Evolutionary conservation across 2,888 invertebrate genomes (phyloP), one percentile per base, ranked within the genome.

Genomic region (Drosophila seclusa): DNA sequence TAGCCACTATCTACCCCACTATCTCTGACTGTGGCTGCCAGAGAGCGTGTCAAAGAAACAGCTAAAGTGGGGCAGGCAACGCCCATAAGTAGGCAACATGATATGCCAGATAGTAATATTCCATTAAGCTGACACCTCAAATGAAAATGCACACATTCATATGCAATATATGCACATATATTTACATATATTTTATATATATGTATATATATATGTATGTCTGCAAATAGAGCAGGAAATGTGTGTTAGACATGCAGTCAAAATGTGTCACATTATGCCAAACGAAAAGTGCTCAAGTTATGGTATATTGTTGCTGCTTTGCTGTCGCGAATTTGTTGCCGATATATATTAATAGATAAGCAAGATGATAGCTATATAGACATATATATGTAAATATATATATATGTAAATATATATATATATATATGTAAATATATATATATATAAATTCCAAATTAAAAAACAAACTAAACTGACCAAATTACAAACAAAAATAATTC

Each of bases 61-160:
- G 60, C 32, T 7, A 10, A 42, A 38, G 45, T 18, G 6, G 36
- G 32, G 24, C 40, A 64, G 61, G 50, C 66, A 53, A 68, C 68
- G 77, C 76, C 62, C 68, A 70, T 59, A 81, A 86, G 82, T 78
- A 78, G 71, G 72, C 89, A 64, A 87, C 71, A 60, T 31, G 49
- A 68, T 32, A 38, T 53, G 6, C 36, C 2, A 45, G 16, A 48
- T 45, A 53, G 16, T 11, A 27, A 36, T 18, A 38, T 68, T 49
- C 58, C 69, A 68, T 68, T 68, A 58, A 27, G 27, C n/a, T 24
- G 45, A 48, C 52, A 32, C 49, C 52, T 58, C 38, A 34, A 50
- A 65, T 54, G 49, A 49, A 31, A 27, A 45, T 45, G 16, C 21
- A 45, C 45, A 45, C 21, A 45, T 45, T 4, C 6, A 45, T 7